A percentile compares a stretch with the other conserved stretches of the same genome.
These are phyloP conservation scores for Rhagoletis pomonella DNA, from an alignment of 1,140 invertebrate genomes.

Conservation along the genomic window DNA sequence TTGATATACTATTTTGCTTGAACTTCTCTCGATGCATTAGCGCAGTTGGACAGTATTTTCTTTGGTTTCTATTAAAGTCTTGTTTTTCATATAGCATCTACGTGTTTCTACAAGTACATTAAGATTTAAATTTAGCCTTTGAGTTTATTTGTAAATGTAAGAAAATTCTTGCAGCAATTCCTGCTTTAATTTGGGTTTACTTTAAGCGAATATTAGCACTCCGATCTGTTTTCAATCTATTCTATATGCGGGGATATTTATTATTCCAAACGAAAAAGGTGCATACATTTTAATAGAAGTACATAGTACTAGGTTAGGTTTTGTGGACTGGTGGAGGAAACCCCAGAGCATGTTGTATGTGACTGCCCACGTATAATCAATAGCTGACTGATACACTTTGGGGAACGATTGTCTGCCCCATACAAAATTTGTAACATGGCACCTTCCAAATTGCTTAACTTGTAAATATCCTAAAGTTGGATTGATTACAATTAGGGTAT, in stretches of 20 bases:
- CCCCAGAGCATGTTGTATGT: too few relatives aligned
- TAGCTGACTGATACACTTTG: too few relatives aligned
- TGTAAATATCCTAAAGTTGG: too few relatives aligned
- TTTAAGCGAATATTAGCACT: slow-evolving; percentile 5
- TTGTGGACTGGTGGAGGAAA: too few relatives aligned
- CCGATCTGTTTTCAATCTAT: too few relatives aligned
- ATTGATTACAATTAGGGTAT: too few relatives aligned
- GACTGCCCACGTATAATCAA: too few relatives aligned
- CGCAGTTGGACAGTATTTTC: slow-evolving; percentile 48
- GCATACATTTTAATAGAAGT: too few relatives aligned
- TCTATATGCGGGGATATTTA: background rate
- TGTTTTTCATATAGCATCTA: slow-evolving; percentile 36
- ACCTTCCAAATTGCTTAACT: too few relatives aligned
- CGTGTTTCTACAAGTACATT: slow-evolving; percentile 23
- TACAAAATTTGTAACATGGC: too few relatives aligned
- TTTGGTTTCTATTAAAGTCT: slow-evolving; percentile 49
- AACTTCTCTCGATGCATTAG: slow-evolving; percentile 38
- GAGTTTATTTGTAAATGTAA: slow-evolving; percentile 4
- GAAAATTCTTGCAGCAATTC: slow-evolving; percentile 6
- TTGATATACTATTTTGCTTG: slow-evolving; percentile 49
- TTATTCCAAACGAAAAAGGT: too few relatives aligned
- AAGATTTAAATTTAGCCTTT: slow-evolving; percentile 27
- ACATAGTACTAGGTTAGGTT: too few relatives aligned
- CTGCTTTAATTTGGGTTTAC: background rate
- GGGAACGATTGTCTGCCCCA: background rate